Percentiles rank a stretch among this genome's conserved stretches.
phyloP scores from a whole-genome alignment of 2,888 invertebrate species.

The Drosophila aldrichi region DNA sequence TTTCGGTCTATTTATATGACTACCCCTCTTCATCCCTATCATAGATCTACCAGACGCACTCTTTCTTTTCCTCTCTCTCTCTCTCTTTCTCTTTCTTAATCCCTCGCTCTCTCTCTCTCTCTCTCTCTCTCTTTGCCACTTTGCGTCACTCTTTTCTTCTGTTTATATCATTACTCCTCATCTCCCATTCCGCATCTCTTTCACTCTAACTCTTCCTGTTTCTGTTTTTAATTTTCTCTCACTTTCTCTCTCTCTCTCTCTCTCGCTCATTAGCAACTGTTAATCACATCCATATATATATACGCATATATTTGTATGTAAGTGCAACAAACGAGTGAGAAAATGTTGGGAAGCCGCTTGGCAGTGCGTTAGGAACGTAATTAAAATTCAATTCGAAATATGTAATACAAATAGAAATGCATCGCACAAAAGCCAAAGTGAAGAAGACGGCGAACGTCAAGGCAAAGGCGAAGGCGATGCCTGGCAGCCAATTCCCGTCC shows the following conservation, averaged over 20 bases:
- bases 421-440: conserved; percentile 4
- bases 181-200: too few relatives aligned
- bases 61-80: too few relatives aligned
- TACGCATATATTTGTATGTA: neutral
- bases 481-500: conserved; percentile 1
- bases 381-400: conserved; percentile 53
- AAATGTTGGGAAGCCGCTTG: neutral
- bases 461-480: conserved; percentile 7
- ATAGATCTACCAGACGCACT: too few relatives aligned
- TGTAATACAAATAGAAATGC: conserved; percentile 37
- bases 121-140: too few relatives aligned
- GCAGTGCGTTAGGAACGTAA: conserved; percentile 48
- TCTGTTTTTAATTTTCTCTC: too few relatives aligned
- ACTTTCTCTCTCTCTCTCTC: too few relatives aligned
- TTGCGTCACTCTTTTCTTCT: too few relatives aligned
- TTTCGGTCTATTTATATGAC: neutral
- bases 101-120: too few relatives aligned
- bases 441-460: neutral
- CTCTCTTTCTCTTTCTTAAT: too few relatives aligned
- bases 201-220: too few relatives aligned
- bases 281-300: neutral
- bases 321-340: neutral
- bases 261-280: neutral
- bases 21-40: neutral
- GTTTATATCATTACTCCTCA: too few relatives aligned